A percentile compares a stretch with the other conserved stretches of the same genome.
Evolutionary conservation across 2,797 vertebrate species (phyloP).

Genomic region (Mus spretus): DNA sequence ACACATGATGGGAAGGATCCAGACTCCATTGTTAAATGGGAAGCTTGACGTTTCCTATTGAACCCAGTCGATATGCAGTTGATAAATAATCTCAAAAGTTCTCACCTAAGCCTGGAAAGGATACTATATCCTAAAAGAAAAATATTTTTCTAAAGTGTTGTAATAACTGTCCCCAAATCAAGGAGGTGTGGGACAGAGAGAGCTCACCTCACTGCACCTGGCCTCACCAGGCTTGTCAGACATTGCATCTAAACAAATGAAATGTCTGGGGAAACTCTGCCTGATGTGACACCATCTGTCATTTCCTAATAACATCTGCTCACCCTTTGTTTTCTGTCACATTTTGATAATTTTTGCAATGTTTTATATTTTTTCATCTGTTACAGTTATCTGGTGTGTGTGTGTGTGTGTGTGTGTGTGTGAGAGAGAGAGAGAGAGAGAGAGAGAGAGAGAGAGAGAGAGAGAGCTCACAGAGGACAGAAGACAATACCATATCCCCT

Average conservation of each 20-base stretch:
- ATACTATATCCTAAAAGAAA: constrained; percentile 1
- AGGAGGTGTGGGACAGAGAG: not conserved
- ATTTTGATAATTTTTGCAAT: not conserved
- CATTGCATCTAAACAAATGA: not conserved
- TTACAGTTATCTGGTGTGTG: not conserved
- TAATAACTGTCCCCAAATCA: not conserved
- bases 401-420: not conserved
- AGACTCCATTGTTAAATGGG: not conserved
- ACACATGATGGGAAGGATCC: not conserved
- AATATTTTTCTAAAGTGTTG: not conserved
- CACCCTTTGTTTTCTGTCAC: not conserved
- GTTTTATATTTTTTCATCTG: not conserved
- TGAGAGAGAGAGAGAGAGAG: not conserved
- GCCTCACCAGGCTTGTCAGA: not conserved
- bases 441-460: not conserved
- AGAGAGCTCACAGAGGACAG: not conserved
- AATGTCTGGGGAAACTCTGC: not conserved
- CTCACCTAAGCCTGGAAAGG: not conserved
- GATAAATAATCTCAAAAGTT: not conserved
- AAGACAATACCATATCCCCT: not conserved
- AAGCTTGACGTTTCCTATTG: not conserved
- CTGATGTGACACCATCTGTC: not conserved
- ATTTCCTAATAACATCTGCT: not conserved
- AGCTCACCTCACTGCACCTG: not conserved
- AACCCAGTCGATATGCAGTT: not conserved